Evolutionary conservation across 2,113 vertebrate genomes (phyloP).

Genomic region (Ophthalmolycus amberensis): DNA sequence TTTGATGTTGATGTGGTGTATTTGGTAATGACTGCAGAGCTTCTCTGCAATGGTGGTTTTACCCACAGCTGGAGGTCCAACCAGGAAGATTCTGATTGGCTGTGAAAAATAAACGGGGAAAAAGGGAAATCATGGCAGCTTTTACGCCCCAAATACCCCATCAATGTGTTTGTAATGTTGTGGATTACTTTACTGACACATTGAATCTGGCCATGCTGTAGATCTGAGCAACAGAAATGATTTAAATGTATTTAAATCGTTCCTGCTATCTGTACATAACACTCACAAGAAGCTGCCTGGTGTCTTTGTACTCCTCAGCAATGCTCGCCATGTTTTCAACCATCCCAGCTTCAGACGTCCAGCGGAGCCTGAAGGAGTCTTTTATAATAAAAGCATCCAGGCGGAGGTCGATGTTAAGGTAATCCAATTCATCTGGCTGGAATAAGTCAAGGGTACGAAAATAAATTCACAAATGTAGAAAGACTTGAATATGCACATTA

Average conservation of each 20-base stretch:
- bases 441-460: constrained; percentile 27
- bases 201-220: background rate
- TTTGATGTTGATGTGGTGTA: constrained; percentile 87
- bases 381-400: constrained; percentile 86
- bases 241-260: background rate
- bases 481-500: no score
- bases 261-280: background rate
- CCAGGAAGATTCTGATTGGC: constrained; percentile 90
- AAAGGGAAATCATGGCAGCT: background rate
- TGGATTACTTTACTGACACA: background rate
- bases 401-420: constrained; percentile 85
- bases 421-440: constrained; percentile 87
- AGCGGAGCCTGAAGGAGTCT: constrained; percentile 86
- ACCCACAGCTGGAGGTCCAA: constrained; percentile 92
- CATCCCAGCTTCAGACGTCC: constrained; percentile 88
- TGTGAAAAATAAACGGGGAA: constrained; percentile 58
- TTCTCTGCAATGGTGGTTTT: constrained; percentile 87
- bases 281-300: constrained; percentile 88
- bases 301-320: constrained; percentile 88
- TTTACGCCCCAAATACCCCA: background rate
- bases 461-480: no score
- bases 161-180: background rate
- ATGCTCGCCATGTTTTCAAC: constrained; percentile 87
- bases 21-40: constrained; percentile 87
- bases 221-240: background rate